Base-by-base conservation (phyloP, 1,140 invertebrate genomes). In the Helicoverpa armigera region DNA sequence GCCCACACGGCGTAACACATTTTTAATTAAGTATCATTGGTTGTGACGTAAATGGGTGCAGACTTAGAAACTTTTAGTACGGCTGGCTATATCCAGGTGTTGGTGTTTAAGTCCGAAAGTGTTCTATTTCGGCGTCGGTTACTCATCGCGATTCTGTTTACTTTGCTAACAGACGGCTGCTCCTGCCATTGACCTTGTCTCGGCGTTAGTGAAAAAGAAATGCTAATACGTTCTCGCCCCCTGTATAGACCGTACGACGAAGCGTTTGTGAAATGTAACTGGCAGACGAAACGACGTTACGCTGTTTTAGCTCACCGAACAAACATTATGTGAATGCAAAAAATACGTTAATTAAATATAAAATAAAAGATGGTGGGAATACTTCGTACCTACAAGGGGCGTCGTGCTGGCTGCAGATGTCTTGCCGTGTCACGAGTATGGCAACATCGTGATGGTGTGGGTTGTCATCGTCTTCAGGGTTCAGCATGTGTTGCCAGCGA, bases 391-490 rank as follows among this genome's bases (percentile, higher is more conserved):
- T 95, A 94, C 95, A 95, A 84, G 97, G 97, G 54, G 96, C 96
- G 90, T 97, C 97, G 85, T 97, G 96, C 77, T 96, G 96, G 51
- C 97, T 97, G 94, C 98, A 99, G 83, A 98, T 98, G 90, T 99
- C 97, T 89, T 97, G 96, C 84, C 98, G 97, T 58, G 98, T 99
- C 31, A 99, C 96, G 5, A 99, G 95, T 85, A 99, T 97, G 54
- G 98, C 98, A 0, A 99, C 98, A 88, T 99, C 98, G 91, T 99
- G 98, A 89, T 99, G 98, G 88, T 98, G 97, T 5, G 98, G 98
- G 94, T 98, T 97, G 3, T 96, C 95, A 82, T 98, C 98, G 84
- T 97, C 96, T 35, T 95, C 94, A 0, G 97, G 97, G 93, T 99
- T 98, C 69, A 97, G 94, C 70, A 96, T 96, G 85, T 97, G 96